Evolutionary conservation across 2,888 invertebrate genomes (phyloP).

Genomic region (Xanthorhoe designata): DNA sequence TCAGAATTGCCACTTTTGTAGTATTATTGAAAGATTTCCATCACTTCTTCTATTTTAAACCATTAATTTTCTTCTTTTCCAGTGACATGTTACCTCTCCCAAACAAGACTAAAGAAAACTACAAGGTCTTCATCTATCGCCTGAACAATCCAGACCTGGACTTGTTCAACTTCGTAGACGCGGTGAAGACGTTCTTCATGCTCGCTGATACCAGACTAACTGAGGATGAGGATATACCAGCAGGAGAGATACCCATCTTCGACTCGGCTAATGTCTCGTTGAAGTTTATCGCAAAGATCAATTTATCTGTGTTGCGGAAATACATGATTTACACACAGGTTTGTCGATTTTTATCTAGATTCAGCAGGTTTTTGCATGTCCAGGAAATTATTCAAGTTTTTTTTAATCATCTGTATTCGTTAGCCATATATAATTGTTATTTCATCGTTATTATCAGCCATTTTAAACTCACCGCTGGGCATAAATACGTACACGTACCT

Average conservation of each 20-base stretch:
- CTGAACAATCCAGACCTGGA: slow-evolving; percentile 87
- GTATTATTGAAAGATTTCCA: too few species aligned
- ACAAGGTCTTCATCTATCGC: slow-evolving; percentile 88
- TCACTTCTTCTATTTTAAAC: background rate
- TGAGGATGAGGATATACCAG: slow-evolving; percentile 85
- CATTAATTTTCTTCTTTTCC: slow-evolving; percentile 50
- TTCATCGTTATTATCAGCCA: too few species aligned
- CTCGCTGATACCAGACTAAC: slow-evolving; percentile 89
- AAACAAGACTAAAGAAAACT: slow-evolving; percentile 87
- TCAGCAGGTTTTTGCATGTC: too few species aligned
- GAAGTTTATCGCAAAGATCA: slow-evolving; percentile 87
- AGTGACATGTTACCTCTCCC: slow-evolving; percentile 90
- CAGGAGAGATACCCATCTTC: slow-evolving; percentile 90
- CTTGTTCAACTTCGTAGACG: slow-evolving; percentile 87
- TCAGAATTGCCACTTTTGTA: too few species aligned
- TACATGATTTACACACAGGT: slow-evolving; percentile 91
- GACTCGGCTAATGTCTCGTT: slow-evolving; percentile 88
- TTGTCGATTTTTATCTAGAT: slow-evolving; percentile 33
- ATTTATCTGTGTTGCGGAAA: slow-evolving; percentile 87
- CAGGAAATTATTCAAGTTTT: too few species aligned
- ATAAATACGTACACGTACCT: too few species aligned
- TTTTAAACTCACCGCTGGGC: too few species aligned
- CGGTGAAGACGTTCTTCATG: slow-evolving; percentile 90
- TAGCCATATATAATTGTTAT: too few species aligned
- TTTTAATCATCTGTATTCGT: too few species aligned